Percentiles rank a stretch among this genome's conserved stretches.
These are phyloP conservation scores for Drosophila austrosaltans DNA, from an alignment of 2,888 invertebrate genomes.

Conservation along the genomic window DNA sequence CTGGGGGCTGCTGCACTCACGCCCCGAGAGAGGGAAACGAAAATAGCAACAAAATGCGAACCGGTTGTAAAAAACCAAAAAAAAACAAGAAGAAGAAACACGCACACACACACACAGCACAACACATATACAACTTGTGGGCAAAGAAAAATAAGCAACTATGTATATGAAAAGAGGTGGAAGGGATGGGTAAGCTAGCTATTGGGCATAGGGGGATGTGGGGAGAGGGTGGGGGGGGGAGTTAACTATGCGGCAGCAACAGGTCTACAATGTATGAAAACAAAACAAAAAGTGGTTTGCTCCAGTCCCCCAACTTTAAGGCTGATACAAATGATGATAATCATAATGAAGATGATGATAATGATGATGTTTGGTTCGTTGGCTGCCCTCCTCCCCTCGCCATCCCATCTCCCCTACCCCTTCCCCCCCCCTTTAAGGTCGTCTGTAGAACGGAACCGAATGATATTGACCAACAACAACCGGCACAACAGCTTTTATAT, in stretches of 20 bases:
- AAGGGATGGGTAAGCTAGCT: background rate
- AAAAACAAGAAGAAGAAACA: too few species aligned
- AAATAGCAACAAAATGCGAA: slow-evolving; percentile 64
- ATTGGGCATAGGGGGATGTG: background rate
- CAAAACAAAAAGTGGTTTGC: slow-evolving; percentile 66
- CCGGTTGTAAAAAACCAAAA: slow-evolving; percentile 60
- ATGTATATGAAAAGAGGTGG: slow-evolving; percentile 28
- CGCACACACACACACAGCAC: background rate
- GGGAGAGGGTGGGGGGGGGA: background rate
- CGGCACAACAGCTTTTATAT: slow-evolving; percentile 42
- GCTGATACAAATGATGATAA: background rate
- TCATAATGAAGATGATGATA: background rate
- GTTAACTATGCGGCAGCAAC: slow-evolving; percentile 26
- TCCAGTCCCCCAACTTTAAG: slow-evolving; percentile 70
- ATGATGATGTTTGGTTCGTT: background rate
- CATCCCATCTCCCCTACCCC: slow-evolving; percentile 26
- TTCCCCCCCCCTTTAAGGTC: slow-evolving; percentile 75
- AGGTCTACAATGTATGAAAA: slow-evolving; percentile 25
- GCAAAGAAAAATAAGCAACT: slow-evolving; percentile 49
- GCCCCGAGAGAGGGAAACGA: slow-evolving; percentile 39
- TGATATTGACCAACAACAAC: slow-evolving; percentile 29
- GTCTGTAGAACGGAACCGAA: slow-evolving; percentile 75
- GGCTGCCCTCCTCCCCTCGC: background rate
- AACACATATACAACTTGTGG: slow-evolving; percentile 38
- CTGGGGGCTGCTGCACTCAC: slow-evolving; percentile 20